A percentile compares a stretch with the other conserved stretches of the same genome.
These are phyloP conservation scores for Myiopsitta monachus DNA, from an alignment of 2,113 vertebrate species.

Conservation along the genomic window DNA sequence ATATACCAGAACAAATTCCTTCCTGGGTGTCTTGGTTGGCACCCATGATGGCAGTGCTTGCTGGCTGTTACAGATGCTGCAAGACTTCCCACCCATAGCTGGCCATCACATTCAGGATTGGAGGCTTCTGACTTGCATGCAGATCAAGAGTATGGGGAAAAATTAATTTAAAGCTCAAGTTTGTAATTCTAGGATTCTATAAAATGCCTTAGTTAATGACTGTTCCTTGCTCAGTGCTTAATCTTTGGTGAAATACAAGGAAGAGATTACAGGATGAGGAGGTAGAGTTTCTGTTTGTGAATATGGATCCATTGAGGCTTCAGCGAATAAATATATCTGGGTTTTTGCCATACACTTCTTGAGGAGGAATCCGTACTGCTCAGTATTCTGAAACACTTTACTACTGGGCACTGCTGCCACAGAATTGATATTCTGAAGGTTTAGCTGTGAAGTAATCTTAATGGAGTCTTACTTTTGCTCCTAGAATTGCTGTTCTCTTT, in stretches of 20 bases:
- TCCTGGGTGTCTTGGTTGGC: fast-evolving
- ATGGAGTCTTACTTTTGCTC: neutral
- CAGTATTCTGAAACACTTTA: neutral
- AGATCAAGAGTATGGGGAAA: neutral
- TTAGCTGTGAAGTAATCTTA: neutral
- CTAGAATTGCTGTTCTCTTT: neutral
- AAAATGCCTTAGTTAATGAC: neutral
- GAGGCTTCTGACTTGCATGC: neutral
- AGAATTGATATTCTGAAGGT: neutral
- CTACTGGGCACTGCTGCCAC: neutral
- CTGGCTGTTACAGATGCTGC: neutral
- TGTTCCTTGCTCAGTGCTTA: neutral
- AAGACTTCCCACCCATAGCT: neutral
- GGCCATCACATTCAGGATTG: neutral
- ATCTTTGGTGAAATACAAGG: neutral
- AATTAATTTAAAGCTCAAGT: neutral
- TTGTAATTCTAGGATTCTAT: fast-evolving
- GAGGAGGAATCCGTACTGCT: neutral
- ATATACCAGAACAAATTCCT: neutral
- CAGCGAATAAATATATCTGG: neutral
- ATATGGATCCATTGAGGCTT: neutral
- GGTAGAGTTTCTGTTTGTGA: neutral
- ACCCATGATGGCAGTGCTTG: fast-evolving
- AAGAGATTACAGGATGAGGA: neutral
- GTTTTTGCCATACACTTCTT: neutral